Evolutionary conservation across 1,140 invertebrate species (phyloP).

Genomic region (Aleiodes sp.): DNA sequence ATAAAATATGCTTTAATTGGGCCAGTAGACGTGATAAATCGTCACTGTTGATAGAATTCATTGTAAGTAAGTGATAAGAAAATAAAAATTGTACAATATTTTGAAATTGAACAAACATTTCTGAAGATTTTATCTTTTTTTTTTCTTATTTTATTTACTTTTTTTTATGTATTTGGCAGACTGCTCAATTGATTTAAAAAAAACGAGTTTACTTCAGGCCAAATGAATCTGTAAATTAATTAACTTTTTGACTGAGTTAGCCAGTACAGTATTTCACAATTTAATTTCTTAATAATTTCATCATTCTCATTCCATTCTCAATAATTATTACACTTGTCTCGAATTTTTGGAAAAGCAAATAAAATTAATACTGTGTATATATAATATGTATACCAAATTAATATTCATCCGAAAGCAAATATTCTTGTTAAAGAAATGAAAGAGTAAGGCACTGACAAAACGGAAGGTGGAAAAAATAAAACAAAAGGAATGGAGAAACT

Average conservation of each 20-base stretch:
- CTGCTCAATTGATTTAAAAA: neutral
- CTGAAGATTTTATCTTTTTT: neutral
- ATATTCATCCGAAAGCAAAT: neutral
- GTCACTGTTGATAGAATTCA: no score
- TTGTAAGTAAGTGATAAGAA: neutral
- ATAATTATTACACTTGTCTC: neutral
- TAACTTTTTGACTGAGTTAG: slow-evolving; percentile 28
- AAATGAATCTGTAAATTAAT: slow-evolving; percentile 11
- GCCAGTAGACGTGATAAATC: no score
- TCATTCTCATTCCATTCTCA: neutral
- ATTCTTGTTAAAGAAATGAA: slow-evolving; percentile 6
- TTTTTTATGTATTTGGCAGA: neutral
- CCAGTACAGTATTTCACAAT: slow-evolving; percentile 27
- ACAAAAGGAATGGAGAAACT: neutral
- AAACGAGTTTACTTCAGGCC: slow-evolving; percentile 1
- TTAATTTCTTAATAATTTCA: neutral
- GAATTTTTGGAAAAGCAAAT: neutral
- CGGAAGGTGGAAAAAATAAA: neutral
- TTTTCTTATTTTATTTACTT: neutral
- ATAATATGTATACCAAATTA: slow-evolving; percentile 13
- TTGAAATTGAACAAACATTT: neutral
- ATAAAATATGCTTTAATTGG: no score
- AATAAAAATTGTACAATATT: neutral
- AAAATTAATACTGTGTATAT: slow-evolving; percentile 2
- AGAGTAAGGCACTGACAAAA: no score